These are phyloP conservation scores for Hyla sarda DNA, from an alignment of 2,113 vertebrate genomes.

Conservation along the genomic window DNA sequence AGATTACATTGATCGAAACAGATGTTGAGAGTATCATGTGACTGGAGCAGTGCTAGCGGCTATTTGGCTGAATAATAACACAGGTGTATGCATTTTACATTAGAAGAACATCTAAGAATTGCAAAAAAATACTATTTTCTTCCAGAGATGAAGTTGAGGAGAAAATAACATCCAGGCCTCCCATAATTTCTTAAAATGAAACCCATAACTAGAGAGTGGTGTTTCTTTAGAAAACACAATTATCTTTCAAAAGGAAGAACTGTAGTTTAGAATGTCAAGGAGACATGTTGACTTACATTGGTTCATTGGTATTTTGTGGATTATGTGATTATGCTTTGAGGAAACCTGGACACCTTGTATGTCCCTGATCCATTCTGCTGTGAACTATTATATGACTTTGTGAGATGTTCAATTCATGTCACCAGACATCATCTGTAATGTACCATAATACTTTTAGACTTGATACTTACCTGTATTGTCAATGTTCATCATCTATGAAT, in stretches of 20 bases:
- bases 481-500: too few relatives aligned
- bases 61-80: constrained; percentile 44
- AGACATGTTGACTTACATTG: neutral
- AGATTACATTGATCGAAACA: constrained; percentile 35
- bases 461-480: too few relatives aligned
- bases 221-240: constrained; percentile 1
- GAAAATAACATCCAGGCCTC: constrained; percentile 36
- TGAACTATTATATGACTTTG: too few relatives aligned
- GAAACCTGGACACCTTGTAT: too few relatives aligned
- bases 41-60: constrained; percentile 31
- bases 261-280: neutral
- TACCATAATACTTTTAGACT: too few relatives aligned
- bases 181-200: constrained; percentile 21
- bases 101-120: constrained; percentile 24
- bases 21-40: constrained; percentile 54
- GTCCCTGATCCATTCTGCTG: too few relatives aligned
- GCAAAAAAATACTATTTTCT: constrained; percentile 37
- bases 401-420: too few relatives aligned
- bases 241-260: neutral
- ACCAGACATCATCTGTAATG: too few relatives aligned
- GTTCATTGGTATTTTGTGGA: too few relatives aligned
- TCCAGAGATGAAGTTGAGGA: constrained; percentile 22
- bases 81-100: constrained; percentile 52
- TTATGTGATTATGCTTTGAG: neutral
- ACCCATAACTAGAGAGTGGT: neutral